Evolutionary conservation across 2,888 invertebrate species (phyloP), one percentile per base, ranked within the genome.

Genomic region (Acheta domesticus): DNA sequence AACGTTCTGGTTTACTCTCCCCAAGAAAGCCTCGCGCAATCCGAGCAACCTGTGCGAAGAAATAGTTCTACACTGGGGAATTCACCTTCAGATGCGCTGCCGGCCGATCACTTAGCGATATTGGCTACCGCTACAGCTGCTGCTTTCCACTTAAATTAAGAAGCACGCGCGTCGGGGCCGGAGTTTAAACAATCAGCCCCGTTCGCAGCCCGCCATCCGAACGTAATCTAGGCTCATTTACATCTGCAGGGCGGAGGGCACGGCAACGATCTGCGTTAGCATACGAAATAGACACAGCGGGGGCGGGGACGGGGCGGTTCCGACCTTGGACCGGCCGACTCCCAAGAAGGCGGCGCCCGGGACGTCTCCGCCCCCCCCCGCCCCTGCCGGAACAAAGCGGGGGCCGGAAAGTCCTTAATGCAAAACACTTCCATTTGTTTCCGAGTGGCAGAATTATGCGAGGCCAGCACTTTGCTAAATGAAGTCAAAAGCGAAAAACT

Each of bases 401-500:
- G n/a, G 62, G n/a, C 62, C 36, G 36, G 36, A 36, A 36, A 62
- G 62, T 19, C 62, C n/a, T 62, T 19, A 62, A 62, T 62, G 62
- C 62, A 62, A 62, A 62, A 62, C 62, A 8, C 62, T 62, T 11
- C 62, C 62, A 62, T 62, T 62, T 62, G 62, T 62, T 62, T 62
- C n/a, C 62, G 62, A 62, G 62, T 62, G 62, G 62, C 16, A 62
- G 62, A 62, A 62, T 62, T 62, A 62, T 14, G 14, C 62, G 14
- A n/a, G n/a, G 16, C 16, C n/a, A n/a, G 62, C 62, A 19, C 62
- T 62, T 62, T 62, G 62, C n/a, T 14, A 62, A 62, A 62, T 62
- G 62, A 62, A 62, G 62, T 62, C 62, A 62, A 62, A 62, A 62
- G 62, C n/a, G 62, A 62, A n/a, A 62, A 62, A 62, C 62, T 62